phyloP scores from a whole-genome alignment of 2,888 invertebrate species.

The Hipparchia sbordonii region DNA sequence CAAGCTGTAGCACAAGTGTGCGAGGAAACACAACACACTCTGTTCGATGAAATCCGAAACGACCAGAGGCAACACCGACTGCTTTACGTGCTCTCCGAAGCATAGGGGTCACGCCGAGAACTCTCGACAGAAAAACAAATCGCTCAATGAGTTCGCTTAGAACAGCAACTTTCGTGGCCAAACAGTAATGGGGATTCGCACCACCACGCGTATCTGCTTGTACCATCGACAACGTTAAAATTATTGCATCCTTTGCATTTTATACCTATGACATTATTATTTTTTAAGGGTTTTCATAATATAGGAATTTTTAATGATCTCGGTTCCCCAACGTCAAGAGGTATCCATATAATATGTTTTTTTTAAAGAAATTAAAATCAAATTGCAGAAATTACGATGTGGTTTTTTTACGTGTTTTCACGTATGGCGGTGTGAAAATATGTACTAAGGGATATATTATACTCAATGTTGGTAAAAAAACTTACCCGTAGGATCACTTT shows the following conservation, averaged over 20 bases:
- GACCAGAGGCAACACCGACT: no score
- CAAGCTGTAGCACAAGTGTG: no score
- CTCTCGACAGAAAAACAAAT: no score
- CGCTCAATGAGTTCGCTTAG: not conserved
- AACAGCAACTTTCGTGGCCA: constrained; percentile 9
- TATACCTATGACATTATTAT: not conserved
- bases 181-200: constrained; percentile 63
- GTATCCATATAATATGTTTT: not conserved
- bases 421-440: no score
- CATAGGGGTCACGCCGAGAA: no score
- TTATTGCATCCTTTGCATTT: constrained; percentile 40
- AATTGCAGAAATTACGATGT: no score
- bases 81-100: no score
- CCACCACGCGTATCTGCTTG: constrained; percentile 42
- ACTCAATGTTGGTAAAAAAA: no score
- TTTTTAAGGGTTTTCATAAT: constrained; percentile 2
- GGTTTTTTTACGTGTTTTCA: not conserved
- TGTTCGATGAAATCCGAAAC: no score
- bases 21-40: no score
- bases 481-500: no score
- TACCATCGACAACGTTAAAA: constrained; percentile 46
- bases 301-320: constrained; percentile 4
- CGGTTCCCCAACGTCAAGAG: not conserved
- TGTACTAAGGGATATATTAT: no score
- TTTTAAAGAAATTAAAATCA: not conserved